Percentiles rank a stretch among this genome's conserved stretches.
Evolutionary conservation across 2,888 invertebrate species (phyloP).

Genomic region (Geophilus truncorum): DNA sequence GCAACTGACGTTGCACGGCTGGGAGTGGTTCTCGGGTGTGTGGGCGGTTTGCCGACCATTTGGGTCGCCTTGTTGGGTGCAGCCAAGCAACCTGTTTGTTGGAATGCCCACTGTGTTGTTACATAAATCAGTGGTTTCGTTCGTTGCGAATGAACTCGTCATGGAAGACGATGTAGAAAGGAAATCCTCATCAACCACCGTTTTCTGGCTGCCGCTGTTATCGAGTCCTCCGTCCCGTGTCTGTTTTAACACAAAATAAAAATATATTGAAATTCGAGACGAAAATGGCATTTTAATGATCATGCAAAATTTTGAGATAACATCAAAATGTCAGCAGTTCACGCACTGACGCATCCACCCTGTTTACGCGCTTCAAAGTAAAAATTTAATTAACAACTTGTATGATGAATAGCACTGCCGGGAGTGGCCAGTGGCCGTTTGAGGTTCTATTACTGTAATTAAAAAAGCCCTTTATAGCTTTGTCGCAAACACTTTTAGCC

Average conservation of each 20-base stretch:
- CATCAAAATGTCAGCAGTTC: background rate
- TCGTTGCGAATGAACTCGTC: background rate
- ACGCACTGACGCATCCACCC: background rate
- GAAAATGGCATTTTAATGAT: background rate
- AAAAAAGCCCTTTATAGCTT: slow-evolving; percentile 1
- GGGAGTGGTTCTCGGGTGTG: slow-evolving; percentile 3
- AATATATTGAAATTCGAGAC: too few species aligned
- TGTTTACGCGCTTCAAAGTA: background rate
- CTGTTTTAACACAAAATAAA: background rate
- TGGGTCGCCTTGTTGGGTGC: slow-evolving; percentile 23
- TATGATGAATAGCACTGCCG: background rate
- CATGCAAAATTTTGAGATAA: background rate
- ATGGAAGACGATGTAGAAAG: slow-evolving; percentile 21
- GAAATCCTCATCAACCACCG: background rate
- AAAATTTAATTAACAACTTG: background rate
- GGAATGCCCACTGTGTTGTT: slow-evolving; percentile 16
- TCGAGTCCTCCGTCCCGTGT: background rate
- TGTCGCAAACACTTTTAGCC: background rate
- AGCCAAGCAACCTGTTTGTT: slow-evolving; percentile 21
- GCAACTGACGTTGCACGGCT: background rate
- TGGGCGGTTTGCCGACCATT: slow-evolving; percentile 4
- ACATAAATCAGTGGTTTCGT: background rate
- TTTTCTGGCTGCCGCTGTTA: background rate
- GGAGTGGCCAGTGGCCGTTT: background rate
- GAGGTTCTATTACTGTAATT: background rate